Conservation (phyloP, 2,113 vertebrate species). For the Paedocypris sp. region DNA sequence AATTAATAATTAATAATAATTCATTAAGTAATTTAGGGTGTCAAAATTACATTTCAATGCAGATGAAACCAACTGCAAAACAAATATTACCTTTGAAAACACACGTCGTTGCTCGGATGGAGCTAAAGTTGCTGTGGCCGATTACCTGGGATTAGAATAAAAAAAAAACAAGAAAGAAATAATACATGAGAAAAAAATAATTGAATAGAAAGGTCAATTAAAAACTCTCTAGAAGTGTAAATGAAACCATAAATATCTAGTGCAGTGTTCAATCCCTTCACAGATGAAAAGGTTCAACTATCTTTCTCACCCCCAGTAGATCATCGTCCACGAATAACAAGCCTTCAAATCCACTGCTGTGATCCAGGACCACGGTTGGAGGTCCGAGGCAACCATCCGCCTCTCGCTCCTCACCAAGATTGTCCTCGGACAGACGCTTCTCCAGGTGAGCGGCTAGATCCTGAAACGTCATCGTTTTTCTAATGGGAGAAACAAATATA, state of each 20-base stretch:
- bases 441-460: conserved; percentile 81
- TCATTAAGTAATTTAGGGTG: neutral
- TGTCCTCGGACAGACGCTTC: conserved; percentile 69
- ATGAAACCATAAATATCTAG: too few species aligned
- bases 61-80: neutral
- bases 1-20: too few species aligned
- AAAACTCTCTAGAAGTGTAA: too few species aligned
- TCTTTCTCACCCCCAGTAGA: conserved; percentile 85
- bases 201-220: too few species aligned
- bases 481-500: conserved; percentile 39
- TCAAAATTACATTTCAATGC: too few species aligned
- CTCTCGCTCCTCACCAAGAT: conserved; percentile 62
- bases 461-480: conserved; percentile 86
- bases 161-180: conserved; percentile 18
- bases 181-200: neutral
- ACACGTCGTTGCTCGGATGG: conserved; percentile 90
- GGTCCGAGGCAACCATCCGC: conserved; percentile 88
- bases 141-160: conserved; percentile 69
- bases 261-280: neutral
- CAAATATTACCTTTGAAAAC: conserved; percentile 81
- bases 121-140: conserved; percentile 97
- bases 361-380: conserved; percentile 83
- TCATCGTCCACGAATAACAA: conserved; percentile 93
- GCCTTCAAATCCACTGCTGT: conserved; percentile 91
- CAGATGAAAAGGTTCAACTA: neutral